phyloP scores from a whole-genome alignment of 2,113 vertebrate species.

The Malurus elegans region DNA sequence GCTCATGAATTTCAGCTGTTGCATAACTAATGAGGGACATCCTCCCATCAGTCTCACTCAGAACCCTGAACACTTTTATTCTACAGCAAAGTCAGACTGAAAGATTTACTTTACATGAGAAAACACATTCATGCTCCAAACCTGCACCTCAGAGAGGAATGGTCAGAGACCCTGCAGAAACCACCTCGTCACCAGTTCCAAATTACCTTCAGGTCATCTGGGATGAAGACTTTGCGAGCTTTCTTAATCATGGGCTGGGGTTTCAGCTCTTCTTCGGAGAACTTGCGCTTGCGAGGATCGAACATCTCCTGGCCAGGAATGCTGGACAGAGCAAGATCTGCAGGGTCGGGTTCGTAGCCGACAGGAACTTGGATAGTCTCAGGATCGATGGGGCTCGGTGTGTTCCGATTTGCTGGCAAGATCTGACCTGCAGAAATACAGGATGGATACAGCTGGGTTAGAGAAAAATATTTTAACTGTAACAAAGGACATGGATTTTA shows the following conservation, averaged over 20 bases:
- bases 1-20: constrained; percentile 27
- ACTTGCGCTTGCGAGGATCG: constrained; percentile 95
- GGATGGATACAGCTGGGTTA: background rate
- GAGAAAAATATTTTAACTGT: background rate
- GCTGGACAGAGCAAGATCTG: constrained; percentile 95
- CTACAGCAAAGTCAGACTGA: background rate
- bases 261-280: constrained; percentile 94
- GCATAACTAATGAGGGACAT: background rate
- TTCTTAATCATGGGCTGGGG: constrained; percentile 99
- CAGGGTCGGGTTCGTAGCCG: constrained; percentile 91
- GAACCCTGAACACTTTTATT: background rate
- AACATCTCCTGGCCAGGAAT: constrained; percentile 98
- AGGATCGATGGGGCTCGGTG: constrained; percentile 94
- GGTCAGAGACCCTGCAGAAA: background rate
- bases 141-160: background rate
- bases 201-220: constrained; percentile 96
- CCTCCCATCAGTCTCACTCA: background rate
- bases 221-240: constrained; percentile 96
- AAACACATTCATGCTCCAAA: background rate
- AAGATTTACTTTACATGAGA: background rate
- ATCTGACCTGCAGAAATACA: constrained; percentile 73
- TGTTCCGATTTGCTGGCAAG: constrained; percentile 84
- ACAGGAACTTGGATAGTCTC: constrained; percentile 93
- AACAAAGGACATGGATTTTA: background rate
- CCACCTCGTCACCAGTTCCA: constrained; percentile 74